A percentile compares a stretch with the other conserved stretches of the same genome.
These are phyloP conservation scores for Crocuta crocuta DNA, from an alignment of 2,113 vertebrate genomes.

Conservation along the genomic window DNA sequence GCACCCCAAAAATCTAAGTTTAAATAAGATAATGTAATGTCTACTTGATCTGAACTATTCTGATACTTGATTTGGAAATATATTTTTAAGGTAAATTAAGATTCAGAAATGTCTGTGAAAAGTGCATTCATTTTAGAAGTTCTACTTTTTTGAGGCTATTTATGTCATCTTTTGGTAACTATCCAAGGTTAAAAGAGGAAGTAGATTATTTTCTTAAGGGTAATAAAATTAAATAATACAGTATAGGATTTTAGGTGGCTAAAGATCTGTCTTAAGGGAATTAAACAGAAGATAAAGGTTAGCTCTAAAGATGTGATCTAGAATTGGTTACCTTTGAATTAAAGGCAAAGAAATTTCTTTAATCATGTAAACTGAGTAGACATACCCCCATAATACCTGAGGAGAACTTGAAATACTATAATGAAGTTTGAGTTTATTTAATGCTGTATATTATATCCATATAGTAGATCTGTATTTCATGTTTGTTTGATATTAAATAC, in stretches of 20 bases:
- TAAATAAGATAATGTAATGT: constrained; percentile 5
- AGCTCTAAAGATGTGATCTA: neutral
- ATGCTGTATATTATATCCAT: neutral
- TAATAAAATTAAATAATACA: neutral
- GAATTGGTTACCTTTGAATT: neutral
- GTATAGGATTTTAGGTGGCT: constrained; percentile 1
- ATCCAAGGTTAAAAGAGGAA: neutral
- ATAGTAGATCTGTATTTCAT: neutral
- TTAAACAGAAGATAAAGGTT: neutral
- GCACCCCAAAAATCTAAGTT: neutral
- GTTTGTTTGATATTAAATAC: neutral
- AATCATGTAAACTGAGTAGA: neutral
- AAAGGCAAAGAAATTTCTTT: constrained; percentile 8
- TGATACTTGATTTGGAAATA: constrained; percentile 6
- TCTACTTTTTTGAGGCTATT: neutral
- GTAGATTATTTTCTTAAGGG: neutral
- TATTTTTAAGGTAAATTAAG: constrained; percentile 43
- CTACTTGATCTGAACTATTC: constrained; percentile 14
- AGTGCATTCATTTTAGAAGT: neutral
- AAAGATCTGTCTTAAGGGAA: neutral
- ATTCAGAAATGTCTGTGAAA: constrained; percentile 31
- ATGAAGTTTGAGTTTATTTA: constrained; percentile 41
- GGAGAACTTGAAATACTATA: constrained; percentile 14
- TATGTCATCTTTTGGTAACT: constrained; percentile 38
- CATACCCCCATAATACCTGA: neutral